These are phyloP conservation scores for Tyto alba DNA, from an alignment of 2,113 vertebrate genomes.

Conservation along the genomic window DNA sequence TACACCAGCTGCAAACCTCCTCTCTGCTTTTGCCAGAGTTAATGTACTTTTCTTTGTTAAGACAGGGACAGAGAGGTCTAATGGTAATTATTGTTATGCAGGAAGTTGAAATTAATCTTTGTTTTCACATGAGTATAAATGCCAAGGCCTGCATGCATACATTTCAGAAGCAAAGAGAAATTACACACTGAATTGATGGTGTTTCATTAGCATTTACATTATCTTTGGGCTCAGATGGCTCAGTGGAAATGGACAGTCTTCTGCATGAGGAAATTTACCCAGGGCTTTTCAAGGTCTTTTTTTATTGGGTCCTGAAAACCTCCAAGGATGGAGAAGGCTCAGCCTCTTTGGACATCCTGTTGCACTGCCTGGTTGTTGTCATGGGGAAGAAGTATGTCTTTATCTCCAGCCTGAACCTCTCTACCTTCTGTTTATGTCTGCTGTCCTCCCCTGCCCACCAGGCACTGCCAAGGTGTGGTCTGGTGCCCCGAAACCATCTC, in stretches of 20 bases:
- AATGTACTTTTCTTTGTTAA: background rate
- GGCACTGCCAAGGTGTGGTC: background rate
- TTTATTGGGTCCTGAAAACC: background rate
- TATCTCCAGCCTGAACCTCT: background rate
- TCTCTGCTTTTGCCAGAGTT: background rate
- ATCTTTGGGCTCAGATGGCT: background rate
- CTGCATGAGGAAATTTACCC: background rate
- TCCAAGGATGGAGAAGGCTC: background rate
- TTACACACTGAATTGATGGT: background rate
- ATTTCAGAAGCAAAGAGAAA: background rate
- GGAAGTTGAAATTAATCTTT: background rate
- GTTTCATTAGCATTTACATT: slow-evolving; percentile 31
- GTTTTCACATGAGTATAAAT: background rate
- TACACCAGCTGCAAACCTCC: background rate
- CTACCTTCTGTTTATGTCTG: background rate
- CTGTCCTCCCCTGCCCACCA: background rate
- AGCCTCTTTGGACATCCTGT: background rate
- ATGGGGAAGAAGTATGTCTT: background rate
- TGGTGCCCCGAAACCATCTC: background rate
- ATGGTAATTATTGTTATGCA: background rate
- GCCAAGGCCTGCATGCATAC: background rate
- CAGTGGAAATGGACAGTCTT: background rate
- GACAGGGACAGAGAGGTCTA: background rate
- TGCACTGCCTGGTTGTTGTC: background rate
- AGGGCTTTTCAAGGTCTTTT: background rate